Conservation (phyloP, 2,113 vertebrate genomes). For the Halcyon malimbica region DNA sequence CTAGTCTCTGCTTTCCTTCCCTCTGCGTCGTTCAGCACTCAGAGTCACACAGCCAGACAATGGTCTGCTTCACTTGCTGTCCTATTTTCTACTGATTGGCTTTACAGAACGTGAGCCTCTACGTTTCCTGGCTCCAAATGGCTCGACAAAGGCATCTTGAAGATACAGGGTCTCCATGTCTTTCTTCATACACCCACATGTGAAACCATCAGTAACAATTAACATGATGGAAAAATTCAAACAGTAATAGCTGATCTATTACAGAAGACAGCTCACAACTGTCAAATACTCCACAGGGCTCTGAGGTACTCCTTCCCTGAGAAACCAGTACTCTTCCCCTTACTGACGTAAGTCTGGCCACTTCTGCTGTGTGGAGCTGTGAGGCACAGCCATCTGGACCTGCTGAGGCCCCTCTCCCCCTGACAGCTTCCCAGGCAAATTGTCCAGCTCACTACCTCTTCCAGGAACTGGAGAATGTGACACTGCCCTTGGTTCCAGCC, state of each 20-base stretch:
- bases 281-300: not conserved
- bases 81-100: not conserved
- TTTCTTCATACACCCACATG: not conserved
- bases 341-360: rapidly evolving
- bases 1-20: not conserved
- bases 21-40: not conserved
- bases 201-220: not conserved
- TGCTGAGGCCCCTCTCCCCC: not conserved
- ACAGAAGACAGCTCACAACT: not conserved
- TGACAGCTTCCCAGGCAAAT: not conserved
- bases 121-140: not conserved
- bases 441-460: not conserved
- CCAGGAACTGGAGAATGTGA: not conserved
- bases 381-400: not conserved
- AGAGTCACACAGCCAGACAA: not conserved
- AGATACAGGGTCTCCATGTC: not conserved
- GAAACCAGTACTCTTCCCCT: not conserved
- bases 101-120: not conserved
- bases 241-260: not conserved
- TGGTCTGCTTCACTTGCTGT: not conserved
- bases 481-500: not conserved
- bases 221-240: not conserved
- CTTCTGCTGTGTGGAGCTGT: not conserved
- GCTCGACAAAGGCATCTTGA: not conserved
- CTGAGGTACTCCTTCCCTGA: not conserved